Conservation (phyloP, 1,140 invertebrate species). For the Caenorhabditis brenneri region DNA sequence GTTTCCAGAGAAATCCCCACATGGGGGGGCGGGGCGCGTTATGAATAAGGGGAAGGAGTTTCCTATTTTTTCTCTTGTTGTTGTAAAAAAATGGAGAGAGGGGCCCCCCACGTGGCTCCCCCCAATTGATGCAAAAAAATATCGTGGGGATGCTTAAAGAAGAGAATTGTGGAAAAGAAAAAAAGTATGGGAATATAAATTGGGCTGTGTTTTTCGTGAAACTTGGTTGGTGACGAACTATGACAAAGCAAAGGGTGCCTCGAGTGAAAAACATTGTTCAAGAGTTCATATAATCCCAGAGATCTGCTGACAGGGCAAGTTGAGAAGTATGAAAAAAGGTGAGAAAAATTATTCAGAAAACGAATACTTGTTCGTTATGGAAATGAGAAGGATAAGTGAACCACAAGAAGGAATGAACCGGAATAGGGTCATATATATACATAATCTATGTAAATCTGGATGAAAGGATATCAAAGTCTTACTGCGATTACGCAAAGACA, state of each 20-base stretch:
- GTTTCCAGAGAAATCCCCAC: too few relatives aligned
- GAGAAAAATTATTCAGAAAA: neutral
- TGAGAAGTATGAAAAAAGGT: neutral
- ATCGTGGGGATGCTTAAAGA: neutral
- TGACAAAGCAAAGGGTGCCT: neutral
- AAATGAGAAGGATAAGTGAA: neutral
- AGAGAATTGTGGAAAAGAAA: neutral
- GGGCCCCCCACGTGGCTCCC: neutral
- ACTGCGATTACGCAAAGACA: neutral
- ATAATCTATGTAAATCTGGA: neutral
- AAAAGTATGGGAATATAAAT: neutral
- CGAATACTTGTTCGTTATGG: neutral
- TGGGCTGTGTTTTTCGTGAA: neutral
- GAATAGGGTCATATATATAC: slow-evolving; percentile 1
- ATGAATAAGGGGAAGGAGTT: neutral
- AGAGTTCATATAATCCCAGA: neutral
- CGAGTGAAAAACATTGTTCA: neutral
- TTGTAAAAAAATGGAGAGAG: neutral
- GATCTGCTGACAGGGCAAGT: too few relatives aligned
- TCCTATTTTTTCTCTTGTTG: neutral
- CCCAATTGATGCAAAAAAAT: neutral
- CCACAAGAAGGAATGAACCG: neutral
- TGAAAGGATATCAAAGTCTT: neutral
- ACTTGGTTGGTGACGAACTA: neutral
- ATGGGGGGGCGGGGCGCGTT: neutral